Evolutionary conservation across 2,888 invertebrate species (phyloP), one percentile per base, ranked within the genome.

Genomic region (Pammene fasciana): DNA sequence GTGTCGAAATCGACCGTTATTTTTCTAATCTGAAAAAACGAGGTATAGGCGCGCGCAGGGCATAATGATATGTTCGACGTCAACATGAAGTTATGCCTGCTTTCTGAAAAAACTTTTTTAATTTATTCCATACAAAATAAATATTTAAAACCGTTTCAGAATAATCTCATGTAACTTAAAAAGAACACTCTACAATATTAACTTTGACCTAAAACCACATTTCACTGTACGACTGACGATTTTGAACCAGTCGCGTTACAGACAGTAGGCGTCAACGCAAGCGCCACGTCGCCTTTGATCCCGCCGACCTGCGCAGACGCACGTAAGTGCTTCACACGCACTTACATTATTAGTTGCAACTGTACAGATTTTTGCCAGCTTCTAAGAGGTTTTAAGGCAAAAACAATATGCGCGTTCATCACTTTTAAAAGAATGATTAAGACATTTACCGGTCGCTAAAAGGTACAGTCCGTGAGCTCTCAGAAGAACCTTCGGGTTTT

Each of bases 291-390:
- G 43, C 18, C n/a, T 62, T 38, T 62, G 62, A 62, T 62, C 52
- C 52, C 50, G 18, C 41, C 62, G 62, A 10, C 45, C 8, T 10
- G 48, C 61, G 61, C 61, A 48, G 16, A 36, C 48, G 50, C 36
- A 36, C 34, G 14, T 10, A 41, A 62, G 62, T 62, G 52, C 18
- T 62, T 62, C 52, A 52, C 50, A 62, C 41, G 62, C 62, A 62
- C 62, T 52, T 13, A 56, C 50, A 26, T 50, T 50, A 61, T 61
- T 52, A 41, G 62, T 50, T 52, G 62, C 62, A 52, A 52, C 18
- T 50, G 50, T 41, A 38, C 11, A 38, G n/a, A 16, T 10, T 14
- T 38, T 50, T 48, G 48, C 48, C 13, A 61, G 48, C 18, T 57
- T 43, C 26, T 26, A 52, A 26, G 11, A 50, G 46, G 14, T 9